A percentile compares a stretch with the other conserved stretches of the same genome.
Conservation (phyloP, 2,113 vertebrate species). For the Pterophyllum scalare region DNA sequence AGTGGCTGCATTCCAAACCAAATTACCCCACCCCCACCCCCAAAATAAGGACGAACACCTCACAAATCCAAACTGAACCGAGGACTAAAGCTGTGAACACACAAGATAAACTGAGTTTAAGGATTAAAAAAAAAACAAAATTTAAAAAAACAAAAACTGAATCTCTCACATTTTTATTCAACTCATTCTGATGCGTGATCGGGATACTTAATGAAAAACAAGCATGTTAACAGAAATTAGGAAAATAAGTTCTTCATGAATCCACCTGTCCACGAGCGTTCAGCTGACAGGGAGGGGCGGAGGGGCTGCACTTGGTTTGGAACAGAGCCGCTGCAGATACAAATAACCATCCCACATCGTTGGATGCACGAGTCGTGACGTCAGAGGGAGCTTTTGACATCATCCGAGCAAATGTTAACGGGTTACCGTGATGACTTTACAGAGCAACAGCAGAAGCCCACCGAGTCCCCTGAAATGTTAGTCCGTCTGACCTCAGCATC, state of each 20-base stretch:
- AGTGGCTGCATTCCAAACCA: constrained; percentile 60
- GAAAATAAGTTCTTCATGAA: constrained; percentile 44
- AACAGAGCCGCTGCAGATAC: constrained; percentile 49
- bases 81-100: constrained; percentile 13
- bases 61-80: constrained; percentile 6
- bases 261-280: constrained; percentile 11
- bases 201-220: constrained; percentile 32
- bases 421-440: constrained; percentile 35
- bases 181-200: constrained; percentile 9
- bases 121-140: not conserved
- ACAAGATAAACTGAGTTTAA: not conserved
- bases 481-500: constrained; percentile 13
- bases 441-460: constrained; percentile 48
- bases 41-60: not conserved
- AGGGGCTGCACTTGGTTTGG: constrained; percentile 58
- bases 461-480: constrained; percentile 47
- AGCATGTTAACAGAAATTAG: constrained; percentile 55
- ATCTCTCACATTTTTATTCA: constrained; percentile 1
- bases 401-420: constrained; percentile 11
- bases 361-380: constrained; percentile 34
- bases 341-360: constrained; percentile 33
- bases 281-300: not conserved
- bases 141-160: not conserved
- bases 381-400: constrained; percentile 29
- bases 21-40: constrained; percentile 25